Evolutionary conservation across 2,113 vertebrate genomes (phyloP).

Genomic region (Anoplopoma fimbria): DNA sequence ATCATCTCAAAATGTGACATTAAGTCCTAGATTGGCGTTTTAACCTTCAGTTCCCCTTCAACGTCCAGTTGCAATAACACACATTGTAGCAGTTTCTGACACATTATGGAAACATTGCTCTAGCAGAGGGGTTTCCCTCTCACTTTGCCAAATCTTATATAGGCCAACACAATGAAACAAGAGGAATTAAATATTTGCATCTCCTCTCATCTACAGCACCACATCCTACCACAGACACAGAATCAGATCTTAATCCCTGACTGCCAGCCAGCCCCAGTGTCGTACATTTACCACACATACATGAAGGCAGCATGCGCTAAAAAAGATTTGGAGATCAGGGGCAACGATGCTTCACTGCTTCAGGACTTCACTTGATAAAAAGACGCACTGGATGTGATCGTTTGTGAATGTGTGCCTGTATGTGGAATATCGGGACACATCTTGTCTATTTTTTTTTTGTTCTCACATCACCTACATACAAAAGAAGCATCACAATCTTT

Average conservation of each 20-base stretch:
- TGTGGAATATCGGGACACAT: not conserved
- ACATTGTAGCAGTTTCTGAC: not conserved
- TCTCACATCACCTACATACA: not conserved
- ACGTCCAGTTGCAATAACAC: not conserved
- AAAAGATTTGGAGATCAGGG: slow-evolving; percentile 28
- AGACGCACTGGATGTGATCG: not conserved
- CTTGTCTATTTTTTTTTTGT: not conserved
- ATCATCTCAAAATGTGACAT: not conserved
- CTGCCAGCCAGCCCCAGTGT: slow-evolving; percentile 28
- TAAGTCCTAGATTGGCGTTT: not conserved
- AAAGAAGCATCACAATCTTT: not conserved
- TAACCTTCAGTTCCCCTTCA: not conserved
- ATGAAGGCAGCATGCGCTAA: slow-evolving; percentile 22
- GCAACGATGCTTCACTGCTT: slow-evolving; percentile 16
- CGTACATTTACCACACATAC: slow-evolving; percentile 32
- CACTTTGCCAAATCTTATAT: slow-evolving; percentile 31
- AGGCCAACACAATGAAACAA: slow-evolving; percentile 43
- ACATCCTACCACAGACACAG: slow-evolving; percentile 31
- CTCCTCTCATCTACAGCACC: slow-evolving; percentile 50
- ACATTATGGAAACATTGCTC: slow-evolving; percentile 9
- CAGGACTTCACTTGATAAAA: slow-evolving; percentile 37
- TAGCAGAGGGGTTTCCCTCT: slow-evolving; percentile 32
- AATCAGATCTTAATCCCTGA: slow-evolving; percentile 48
- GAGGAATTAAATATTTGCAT: slow-evolving; percentile 43
- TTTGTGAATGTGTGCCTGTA: not conserved